These are phyloP conservation scores for Sthenelais limicola DNA, from an alignment of 2,888 invertebrate species.

Conservation along the genomic window DNA sequence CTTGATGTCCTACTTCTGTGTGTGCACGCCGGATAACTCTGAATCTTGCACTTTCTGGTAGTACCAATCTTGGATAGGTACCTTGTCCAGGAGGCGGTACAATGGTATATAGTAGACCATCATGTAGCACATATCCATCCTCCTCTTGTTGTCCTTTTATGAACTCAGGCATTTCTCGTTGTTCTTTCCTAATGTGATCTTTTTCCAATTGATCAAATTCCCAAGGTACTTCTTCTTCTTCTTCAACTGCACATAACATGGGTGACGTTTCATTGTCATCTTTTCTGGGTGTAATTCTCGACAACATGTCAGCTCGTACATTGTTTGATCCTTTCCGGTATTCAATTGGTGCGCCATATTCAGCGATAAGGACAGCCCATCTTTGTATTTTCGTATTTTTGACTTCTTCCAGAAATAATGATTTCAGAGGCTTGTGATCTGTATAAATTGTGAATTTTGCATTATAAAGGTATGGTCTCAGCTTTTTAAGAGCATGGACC, in stretches of 20 bases:
- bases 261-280: too few species aligned
- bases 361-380: conserved; percentile 30
- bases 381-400: conserved; percentile 27
- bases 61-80: conserved; percentile 7
- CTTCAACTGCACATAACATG: background rate
- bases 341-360: conserved; percentile 19
- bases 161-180: background rate
- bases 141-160: background rate
- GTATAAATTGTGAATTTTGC: conserved; percentile 25
- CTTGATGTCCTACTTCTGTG: conserved; percentile 5
- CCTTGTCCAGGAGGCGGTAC: background rate
- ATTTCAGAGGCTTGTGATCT: conserved; percentile 36
- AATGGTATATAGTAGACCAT: background rate
- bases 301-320: conserved; percentile 28
- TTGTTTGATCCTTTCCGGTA: conserved; percentile 11
- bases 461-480: conserved; percentile 27
- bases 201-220: background rate
- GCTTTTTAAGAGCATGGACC: conserved; percentile 25
- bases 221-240: background rate
- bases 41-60: background rate
- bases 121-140: background rate
- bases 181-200: background rate
- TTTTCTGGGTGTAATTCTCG: background rate
- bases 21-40: conserved; percentile 1
- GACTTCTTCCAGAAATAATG: conserved; percentile 23